Evolutionary conservation across 2,797 vertebrate genomes (phyloP).

Genomic region (Sarcophilus harrisii): DNA sequence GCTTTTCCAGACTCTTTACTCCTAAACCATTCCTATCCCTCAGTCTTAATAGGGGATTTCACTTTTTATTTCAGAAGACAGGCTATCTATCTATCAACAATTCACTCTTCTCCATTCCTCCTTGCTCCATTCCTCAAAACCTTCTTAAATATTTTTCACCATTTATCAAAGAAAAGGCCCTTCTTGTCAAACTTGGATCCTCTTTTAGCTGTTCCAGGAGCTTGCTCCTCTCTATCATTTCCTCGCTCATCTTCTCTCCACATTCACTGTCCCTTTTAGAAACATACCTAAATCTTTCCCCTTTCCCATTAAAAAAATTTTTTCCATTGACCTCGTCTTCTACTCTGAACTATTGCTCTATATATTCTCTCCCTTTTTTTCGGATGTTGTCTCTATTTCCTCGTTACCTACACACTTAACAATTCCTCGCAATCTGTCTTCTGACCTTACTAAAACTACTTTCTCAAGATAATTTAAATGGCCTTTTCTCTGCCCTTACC

Average conservation of each 20-base stretch:
- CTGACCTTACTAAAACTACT: background rate
- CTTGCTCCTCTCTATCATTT: background rate
- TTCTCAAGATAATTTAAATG: background rate
- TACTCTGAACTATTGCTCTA: background rate
- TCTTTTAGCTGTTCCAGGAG: background rate
- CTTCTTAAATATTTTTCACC: background rate
- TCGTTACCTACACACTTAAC: background rate
- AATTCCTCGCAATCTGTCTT: background rate
- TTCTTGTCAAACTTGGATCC: background rate
- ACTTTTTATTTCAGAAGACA: background rate
- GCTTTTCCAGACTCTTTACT: background rate
- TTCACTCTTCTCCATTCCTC: background rate
- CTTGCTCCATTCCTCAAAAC: background rate
- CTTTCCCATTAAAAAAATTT: too few species aligned
- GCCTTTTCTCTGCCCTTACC: background rate
- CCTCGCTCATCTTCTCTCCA: background rate
- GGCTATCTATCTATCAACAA: background rate
- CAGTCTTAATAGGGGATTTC: background rate
- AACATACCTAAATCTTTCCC: background rate
- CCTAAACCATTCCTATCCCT: background rate
- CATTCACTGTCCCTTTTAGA: background rate
- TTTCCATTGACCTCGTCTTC: rapidly evolving
- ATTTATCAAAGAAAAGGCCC: background rate
- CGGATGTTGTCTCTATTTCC: background rate
- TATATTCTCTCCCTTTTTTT: background rate